phyloP scores from a whole-genome alignment of 1,140 invertebrate species.

The Rhizoglyphus robini region DNA sequence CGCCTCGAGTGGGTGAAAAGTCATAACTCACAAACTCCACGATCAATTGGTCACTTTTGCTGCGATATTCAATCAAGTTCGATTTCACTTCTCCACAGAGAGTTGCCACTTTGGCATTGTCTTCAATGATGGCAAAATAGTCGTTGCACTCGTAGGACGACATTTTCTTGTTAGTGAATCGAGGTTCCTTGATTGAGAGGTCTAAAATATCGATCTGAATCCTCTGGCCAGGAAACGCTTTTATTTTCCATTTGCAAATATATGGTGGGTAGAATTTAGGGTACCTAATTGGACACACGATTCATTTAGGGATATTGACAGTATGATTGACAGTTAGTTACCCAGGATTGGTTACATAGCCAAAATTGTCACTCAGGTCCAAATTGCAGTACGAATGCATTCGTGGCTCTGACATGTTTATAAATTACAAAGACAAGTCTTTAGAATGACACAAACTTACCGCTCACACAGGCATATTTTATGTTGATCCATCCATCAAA shows the following conservation, averaged over 20 bases:
- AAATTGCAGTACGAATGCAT: conserved; percentile 2
- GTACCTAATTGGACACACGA: conserved; percentile 40
- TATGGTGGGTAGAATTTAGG: conserved; percentile 43
- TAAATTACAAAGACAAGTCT: no score
- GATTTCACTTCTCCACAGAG: conserved; percentile 20
- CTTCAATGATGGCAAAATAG: conserved; percentile 12
- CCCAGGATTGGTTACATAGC: conserved; percentile 16
- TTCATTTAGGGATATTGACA: not conserved
- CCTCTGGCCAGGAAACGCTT: conserved; percentile 37
- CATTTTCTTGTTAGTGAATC: conserved; percentile 25
- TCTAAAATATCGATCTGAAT: conserved; percentile 43
- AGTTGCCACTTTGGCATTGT: not conserved
- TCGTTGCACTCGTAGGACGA: conserved; percentile 25
- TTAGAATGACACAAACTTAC: no score
- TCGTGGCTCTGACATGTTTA: not conserved
- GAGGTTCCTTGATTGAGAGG: conserved; percentile 42
- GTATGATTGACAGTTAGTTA: not conserved
- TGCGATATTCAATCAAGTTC: conserved; percentile 21
- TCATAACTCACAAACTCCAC: conserved; percentile 4
- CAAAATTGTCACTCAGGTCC: not conserved
- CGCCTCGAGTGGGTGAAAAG: conserved; percentile 16
- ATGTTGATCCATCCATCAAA: conserved; percentile 19
- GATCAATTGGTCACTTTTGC: not conserved
- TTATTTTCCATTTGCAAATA: conserved; percentile 41
- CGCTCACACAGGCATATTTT: conserved; percentile 21